A percentile compares a stretch with the other conserved stretches of the same genome.
phyloP scores from a whole-genome alignment of 2,797 vertebrate genomes.

The Sebastes minor region DNA sequence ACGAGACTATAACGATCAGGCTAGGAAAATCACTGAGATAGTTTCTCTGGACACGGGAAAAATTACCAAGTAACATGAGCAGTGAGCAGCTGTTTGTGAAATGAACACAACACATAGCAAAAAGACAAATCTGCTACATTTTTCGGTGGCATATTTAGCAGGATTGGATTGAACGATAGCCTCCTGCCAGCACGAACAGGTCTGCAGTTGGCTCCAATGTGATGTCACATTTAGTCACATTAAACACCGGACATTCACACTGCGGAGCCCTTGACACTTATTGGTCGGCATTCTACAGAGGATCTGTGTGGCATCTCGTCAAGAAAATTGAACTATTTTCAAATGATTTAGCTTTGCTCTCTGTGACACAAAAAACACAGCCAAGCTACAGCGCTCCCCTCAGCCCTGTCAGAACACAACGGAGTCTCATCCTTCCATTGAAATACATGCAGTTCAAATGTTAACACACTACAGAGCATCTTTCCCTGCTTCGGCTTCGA shows the following conservation, averaged over 20 bases:
- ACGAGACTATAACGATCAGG: neutral
- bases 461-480: neutral
- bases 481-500: neutral
- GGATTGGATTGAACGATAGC: neutral
- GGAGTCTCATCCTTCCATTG: neutral
- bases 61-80: neutral
- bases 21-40: neutral
- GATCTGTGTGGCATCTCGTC: neutral
- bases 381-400: no score
- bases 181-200: neutral
- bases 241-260: neutral
- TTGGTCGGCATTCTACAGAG: neutral
- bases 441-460: neutral
- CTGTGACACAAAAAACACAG: neutral
- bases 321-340: accelerated
- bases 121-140: neutral
- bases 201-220: neutral
- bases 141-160: neutral
- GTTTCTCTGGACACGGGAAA: neutral
- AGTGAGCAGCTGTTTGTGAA: neutral
- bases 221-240: neutral
- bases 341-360: neutral
- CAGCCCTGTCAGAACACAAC: neutral
- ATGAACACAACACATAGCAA: neutral
- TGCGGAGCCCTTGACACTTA: neutral